Base-by-base conservation (phyloP, 1,140 invertebrate species). In the Halotydeus destructor region DNA sequence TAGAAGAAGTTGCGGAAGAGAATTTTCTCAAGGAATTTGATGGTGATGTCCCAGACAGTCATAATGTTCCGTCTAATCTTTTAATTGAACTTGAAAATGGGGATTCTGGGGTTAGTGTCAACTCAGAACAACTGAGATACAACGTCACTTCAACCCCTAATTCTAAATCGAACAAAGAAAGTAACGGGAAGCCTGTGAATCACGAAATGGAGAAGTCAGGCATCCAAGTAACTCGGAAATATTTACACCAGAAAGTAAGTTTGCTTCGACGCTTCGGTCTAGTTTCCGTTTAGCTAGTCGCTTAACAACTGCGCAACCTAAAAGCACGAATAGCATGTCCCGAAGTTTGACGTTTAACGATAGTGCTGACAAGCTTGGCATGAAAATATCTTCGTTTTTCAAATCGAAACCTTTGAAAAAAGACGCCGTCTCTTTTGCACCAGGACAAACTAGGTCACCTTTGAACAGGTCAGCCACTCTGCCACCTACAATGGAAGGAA, bases 321-420 rank as follows among this genome's bases (percentile, higher is more conserved):
- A 36, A 24, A 33, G 19, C 6, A 23, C 11, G 21, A 22, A 24
- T 34, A 33, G 21, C 12, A 16, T 48, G 18, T n/a, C 51, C 5
- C 48, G 52, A 9, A 54, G 52, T 27, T 48, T 50, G 12, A 50
- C 51, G 2, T 53, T 54, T 44, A 44, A 50, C 27, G 41, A 36
- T 32, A 26, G 33, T 41, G 11, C 38, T 3, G 25, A 38, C 44
- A 39, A 47, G 38, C 23, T 41, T 19, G 19, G 9, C 38, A 34
- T 23, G 25, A 19, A 48, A 38, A 28, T 39, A 11, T 25, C 25
- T 33, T 23, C 14, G 18, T n/a, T 33, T 12, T 27, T 26, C 22
- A 43, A 30, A 39, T 16, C 37, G 3, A 28, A 23, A 31, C 37
- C 34, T 5, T 16, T 25, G 24, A 38, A 36, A 18, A 39, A 18